A percentile compares a stretch with the other conserved stretches of the same genome.
Conservation (phyloP, 2,797 vertebrate genomes). For the Allochrocebus solatus region DNA sequence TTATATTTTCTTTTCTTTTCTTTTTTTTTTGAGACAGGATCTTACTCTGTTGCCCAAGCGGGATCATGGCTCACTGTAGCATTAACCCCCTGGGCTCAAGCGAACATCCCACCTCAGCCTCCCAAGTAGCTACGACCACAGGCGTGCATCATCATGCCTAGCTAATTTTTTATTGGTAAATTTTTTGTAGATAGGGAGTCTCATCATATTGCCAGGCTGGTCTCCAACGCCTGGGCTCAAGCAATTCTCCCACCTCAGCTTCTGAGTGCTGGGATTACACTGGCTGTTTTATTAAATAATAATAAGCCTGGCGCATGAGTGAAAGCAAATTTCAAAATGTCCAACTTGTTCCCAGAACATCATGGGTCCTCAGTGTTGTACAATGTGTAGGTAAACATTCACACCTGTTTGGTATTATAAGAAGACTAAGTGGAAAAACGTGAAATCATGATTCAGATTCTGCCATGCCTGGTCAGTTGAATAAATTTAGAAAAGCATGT, state of each 20-base stretch:
- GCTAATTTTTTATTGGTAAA: not conserved
- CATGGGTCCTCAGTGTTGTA: not conserved
- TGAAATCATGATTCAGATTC: conserved; percentile 69
- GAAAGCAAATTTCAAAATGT: conserved; percentile 71
- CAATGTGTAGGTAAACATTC: conserved; percentile 74
- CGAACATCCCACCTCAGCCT: not conserved
- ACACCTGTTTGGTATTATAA: conserved; percentile 69
- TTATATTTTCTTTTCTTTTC: not conserved
- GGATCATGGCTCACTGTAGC: not conserved
- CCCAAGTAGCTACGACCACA: not conserved
- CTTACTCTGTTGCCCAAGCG: not conserved
- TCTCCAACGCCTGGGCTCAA: not conserved
- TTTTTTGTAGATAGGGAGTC: not conserved
- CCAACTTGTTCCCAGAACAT: conserved; percentile 51
- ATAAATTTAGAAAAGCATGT: conserved; percentile 65
- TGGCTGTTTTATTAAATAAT: conserved; percentile 63
- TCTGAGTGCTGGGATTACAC: not conserved
- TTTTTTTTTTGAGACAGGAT: not conserved
- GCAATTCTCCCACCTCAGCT: not conserved
- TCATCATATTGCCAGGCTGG: not conserved
- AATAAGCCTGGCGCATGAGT: conserved; percentile 62
- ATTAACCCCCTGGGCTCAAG: not conserved
- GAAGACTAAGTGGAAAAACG: conserved; percentile 63
- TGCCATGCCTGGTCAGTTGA: conserved; percentile 3
- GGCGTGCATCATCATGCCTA: not conserved